Conservation (phyloP, 2,797 vertebrate genomes). For the Aldrovandia affinis region DNA sequence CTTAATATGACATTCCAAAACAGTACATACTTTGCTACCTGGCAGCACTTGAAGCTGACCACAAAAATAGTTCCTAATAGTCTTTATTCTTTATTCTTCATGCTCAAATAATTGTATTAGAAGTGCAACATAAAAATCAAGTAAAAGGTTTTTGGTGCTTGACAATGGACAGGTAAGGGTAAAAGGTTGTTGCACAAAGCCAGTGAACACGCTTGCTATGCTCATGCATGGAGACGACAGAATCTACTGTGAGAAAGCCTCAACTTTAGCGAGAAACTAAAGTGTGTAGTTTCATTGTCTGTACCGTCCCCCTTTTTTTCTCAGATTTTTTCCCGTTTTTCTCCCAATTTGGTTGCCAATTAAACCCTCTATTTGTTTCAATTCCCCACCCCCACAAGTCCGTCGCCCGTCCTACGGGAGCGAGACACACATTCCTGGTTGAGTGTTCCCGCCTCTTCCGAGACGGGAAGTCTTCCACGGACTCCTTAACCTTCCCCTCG, state of each 20-base stretch:
- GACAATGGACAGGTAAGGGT: constrained; percentile 9
- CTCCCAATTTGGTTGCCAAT: too few species aligned
- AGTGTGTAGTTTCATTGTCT: too few species aligned
- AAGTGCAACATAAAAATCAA: constrained; percentile 45
- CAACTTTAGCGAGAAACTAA: too few species aligned
- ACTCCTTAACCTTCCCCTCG: too few species aligned
- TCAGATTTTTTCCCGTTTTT: too few species aligned
- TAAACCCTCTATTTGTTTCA: too few species aligned
- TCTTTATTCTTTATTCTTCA: constrained; percentile 47
- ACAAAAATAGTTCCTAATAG: constrained; percentile 64
- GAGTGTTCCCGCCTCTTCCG: too few species aligned
- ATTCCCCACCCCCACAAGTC: too few species aligned
- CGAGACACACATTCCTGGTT: too few species aligned
- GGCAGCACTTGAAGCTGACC: constrained; percentile 63
- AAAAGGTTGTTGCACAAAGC: not conserved
- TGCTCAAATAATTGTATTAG: constrained; percentile 39
- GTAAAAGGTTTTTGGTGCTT: constrained; percentile 48
- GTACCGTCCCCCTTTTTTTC: not conserved
- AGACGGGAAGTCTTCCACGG: too few species aligned
- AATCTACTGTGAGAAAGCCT: not conserved
- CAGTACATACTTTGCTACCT: constrained; percentile 58
- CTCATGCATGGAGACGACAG: constrained; percentile 3
- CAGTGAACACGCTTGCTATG: not conserved
- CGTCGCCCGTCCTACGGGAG: too few species aligned
- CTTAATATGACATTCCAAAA: constrained; percentile 57